phyloP scores from a whole-genome alignment of 2,113 vertebrate genomes.

The Todiramphus chloris region DNA sequence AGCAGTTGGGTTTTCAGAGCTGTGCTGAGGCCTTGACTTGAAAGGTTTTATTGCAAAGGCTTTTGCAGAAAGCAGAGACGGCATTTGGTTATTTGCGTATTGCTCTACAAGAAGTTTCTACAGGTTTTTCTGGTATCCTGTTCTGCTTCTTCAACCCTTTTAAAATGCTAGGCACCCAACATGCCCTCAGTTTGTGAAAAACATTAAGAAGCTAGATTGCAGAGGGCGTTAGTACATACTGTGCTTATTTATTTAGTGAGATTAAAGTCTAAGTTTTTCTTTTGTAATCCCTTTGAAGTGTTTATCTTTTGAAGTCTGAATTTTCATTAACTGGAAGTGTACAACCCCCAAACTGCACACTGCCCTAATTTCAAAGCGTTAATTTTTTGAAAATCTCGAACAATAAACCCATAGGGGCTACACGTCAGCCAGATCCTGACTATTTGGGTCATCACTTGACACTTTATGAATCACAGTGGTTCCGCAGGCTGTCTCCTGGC shows the following conservation, averaged over 20 bases:
- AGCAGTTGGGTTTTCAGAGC: neutral
- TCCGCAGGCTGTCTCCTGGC: neutral
- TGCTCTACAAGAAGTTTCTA: neutral
- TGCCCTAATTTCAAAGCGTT: constrained; percentile 37
- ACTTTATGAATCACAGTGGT: neutral
- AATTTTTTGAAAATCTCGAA: neutral
- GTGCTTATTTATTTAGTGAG: constrained; percentile 58
- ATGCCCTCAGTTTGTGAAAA: neutral
- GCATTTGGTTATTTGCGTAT: neutral
- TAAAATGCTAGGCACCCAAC: neutral
- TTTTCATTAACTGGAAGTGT: constrained; percentile 45
- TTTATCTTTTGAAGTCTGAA: constrained; percentile 66
- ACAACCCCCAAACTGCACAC: neutral
- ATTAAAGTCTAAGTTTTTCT: constrained; percentile 55
- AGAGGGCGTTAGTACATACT: neutral
- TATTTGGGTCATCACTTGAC: neutral
- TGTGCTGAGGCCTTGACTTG: accelerated
- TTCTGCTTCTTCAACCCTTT: neutral
- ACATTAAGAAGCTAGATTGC: neutral
- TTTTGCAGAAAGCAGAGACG: neutral
- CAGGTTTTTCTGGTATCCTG: neutral
- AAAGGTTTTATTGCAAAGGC: neutral
- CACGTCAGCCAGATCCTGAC: neutral
- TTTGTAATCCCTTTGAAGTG: constrained; percentile 60
- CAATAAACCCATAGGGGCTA: neutral